Conservation (phyloP, 2,797 vertebrate genomes). For the Taenioides sp. region DNA sequence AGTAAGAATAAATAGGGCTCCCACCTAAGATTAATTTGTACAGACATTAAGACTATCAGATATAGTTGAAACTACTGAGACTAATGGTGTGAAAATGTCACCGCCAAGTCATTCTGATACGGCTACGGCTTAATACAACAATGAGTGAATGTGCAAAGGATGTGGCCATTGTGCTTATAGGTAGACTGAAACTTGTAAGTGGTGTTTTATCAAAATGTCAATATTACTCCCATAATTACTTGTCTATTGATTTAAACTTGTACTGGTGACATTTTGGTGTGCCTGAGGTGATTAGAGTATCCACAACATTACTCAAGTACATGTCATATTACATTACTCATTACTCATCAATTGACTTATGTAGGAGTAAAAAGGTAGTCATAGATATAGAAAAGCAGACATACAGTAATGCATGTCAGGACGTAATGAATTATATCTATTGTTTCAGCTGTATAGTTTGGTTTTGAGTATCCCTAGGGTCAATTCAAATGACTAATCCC, state of each 20-base stretch:
- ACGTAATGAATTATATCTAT: too few species aligned
- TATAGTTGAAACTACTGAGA: not conserved
- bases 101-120: conserved; percentile 14
- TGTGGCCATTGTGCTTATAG: conserved; percentile 7
- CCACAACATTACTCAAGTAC: not conserved
- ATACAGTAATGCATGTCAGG: too few species aligned
- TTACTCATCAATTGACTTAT: too few species aligned
- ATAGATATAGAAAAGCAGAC: too few species aligned
- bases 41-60: conserved; percentile 11
- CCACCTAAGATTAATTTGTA: conserved; percentile 40
- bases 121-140: not conserved
- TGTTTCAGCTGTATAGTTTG: too few species aligned
- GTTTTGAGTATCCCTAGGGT: too few species aligned
- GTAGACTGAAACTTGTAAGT: conserved; percentile 28
- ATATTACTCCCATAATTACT: conserved; percentile 19
- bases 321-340: too few species aligned
- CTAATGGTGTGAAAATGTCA: not conserved
- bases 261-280: not conserved
- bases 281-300: not conserved
- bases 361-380: too few species aligned
- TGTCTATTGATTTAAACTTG: not conserved
- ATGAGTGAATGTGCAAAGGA: conserved; percentile 5
- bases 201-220: conserved; percentile 34
- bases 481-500: too few species aligned
- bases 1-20: too few species aligned